These are phyloP conservation scores for Labroides dimidiatus DNA, from an alignment of 2,797 vertebrate genomes.

Conservation along the genomic window DNA sequence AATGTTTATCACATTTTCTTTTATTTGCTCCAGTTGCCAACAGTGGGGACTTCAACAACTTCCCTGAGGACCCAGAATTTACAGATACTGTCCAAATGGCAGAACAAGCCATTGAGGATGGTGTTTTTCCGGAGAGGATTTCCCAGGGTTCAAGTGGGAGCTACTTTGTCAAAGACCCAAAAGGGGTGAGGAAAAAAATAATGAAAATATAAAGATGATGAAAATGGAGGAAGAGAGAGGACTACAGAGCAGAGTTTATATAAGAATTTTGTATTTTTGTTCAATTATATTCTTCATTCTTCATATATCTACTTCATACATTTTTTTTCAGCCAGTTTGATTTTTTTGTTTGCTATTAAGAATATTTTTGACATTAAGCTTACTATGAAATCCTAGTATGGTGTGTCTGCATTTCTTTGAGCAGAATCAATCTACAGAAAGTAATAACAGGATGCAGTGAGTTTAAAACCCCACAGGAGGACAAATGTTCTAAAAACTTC, in stretches of 20 bases:
- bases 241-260: too few relatives aligned
- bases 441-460: background rate
- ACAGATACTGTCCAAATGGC: slow-evolving; percentile 89
- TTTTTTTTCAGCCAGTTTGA: too few relatives aligned
- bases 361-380: too few relatives aligned
- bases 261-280: too few relatives aligned
- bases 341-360: too few relatives aligned
- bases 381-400: too few relatives aligned
- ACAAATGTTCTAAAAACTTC: background rate
- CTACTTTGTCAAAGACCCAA: slow-evolving; percentile 97
- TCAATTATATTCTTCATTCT: too few relatives aligned
- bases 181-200: slow-evolving; percentile 85
- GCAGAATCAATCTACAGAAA: background rate
- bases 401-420: too few relatives aligned
- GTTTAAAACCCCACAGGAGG: background rate
- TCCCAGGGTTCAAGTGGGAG: slow-evolving; percentile 98
- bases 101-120: slow-evolving; percentile 94
- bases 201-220: background rate
- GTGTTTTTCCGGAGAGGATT: slow-evolving; percentile 93
- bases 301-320: too few relatives aligned
- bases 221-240: background rate
- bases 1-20: background rate
- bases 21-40: slow-evolving; percentile 69
- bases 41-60: slow-evolving; percentile 89
- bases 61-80: slow-evolving; percentile 94